Percentiles rank a stretch among this genome's conserved stretches.
Evolutionary conservation across 2,797 vertebrate genomes (phyloP).

Genomic region (Poeciliopsis infans): DNA sequence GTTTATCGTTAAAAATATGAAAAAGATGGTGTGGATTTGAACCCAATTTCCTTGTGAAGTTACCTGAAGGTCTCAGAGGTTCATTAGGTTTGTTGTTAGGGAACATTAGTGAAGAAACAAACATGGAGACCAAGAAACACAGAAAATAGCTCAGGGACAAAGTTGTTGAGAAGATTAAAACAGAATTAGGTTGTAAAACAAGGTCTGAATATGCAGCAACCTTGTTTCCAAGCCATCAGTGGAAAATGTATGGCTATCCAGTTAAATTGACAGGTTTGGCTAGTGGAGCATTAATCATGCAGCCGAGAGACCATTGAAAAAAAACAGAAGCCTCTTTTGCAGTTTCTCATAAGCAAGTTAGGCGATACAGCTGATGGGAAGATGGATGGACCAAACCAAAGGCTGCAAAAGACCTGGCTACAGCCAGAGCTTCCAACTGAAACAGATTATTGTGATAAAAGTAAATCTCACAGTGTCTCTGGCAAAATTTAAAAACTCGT

Average conservation of each 20-base stretch:
- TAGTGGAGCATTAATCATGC: not conserved
- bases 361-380: not conserved
- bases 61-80: not conserved
- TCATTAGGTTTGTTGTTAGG: not conserved
- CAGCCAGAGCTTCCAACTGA: not conserved
- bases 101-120: not conserved
- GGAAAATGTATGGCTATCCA: no score
- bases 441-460: not conserved
- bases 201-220: not conserved
- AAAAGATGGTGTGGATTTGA: not conserved
- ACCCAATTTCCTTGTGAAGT: not conserved
- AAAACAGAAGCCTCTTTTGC: not conserved
- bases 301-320: not conserved
- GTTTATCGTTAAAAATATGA: not conserved
- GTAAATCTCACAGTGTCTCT: no score
- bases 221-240: no score
- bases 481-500: not conserved
- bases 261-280: no score
- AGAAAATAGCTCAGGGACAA: not conserved
- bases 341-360: not conserved
- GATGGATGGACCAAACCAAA: not conserved
- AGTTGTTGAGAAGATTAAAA: not conserved
- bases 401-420: no score
- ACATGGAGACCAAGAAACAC: not conserved
- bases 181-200: not conserved